These are phyloP conservation scores for Phoebastria nigripes DNA, from an alignment of 2,797 vertebrate species.

Conservation along the genomic window DNA sequence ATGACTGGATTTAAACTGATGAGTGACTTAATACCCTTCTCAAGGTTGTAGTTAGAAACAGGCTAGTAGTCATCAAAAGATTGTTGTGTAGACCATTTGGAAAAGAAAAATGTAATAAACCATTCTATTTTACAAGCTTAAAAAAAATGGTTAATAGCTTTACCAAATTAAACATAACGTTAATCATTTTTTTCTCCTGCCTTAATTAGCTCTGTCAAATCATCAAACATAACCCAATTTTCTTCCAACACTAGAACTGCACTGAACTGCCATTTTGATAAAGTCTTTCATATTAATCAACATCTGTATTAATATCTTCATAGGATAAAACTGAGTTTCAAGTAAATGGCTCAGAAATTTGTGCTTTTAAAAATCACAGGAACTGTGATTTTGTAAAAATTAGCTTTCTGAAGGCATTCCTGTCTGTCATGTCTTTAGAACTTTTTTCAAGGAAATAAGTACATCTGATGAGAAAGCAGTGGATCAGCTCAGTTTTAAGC, in stretches of 20 bases:
- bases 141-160: not conserved
- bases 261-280: not conserved
- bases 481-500: not conserved
- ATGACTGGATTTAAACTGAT: not conserved
- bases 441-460: not conserved
- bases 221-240: not conserved
- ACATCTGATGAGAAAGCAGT: not conserved
- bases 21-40: not conserved
- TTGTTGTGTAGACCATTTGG: not conserved
- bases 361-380: not conserved
- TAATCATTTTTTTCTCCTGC: not conserved
- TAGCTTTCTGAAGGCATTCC: not conserved
- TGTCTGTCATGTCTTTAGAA: not conserved
- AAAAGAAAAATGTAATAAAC: not conserved
- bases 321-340: not conserved
- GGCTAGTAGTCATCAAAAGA: not conserved
- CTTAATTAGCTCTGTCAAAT: not conserved
- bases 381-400: not conserved
- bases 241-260: not conserved
- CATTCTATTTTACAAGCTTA: not conserved
- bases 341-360: not conserved
- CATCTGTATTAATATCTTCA: not conserved
- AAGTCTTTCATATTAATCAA: constrained; percentile 15
- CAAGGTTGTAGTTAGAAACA: not conserved
- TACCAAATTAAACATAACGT: not conserved